Conservation (phyloP, 2,113 vertebrate genomes). For the Sinocyclocheilus anophthalmus region DNA sequence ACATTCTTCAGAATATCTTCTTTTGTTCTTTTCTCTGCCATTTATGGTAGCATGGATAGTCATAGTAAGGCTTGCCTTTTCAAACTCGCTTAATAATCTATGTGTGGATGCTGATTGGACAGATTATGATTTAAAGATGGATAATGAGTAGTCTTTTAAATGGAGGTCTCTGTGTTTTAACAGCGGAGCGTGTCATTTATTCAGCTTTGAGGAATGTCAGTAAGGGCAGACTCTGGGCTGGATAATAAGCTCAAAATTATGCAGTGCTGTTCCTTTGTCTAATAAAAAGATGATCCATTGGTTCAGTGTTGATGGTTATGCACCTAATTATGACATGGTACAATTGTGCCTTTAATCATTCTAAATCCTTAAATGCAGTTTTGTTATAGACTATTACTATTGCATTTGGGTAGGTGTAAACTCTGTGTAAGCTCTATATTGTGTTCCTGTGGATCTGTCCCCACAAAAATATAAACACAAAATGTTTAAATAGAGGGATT, state of each 20-base stretch:
- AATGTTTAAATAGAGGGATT: neutral
- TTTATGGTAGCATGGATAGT: neutral
- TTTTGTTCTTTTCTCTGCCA: neutral
- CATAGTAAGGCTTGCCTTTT: neutral
- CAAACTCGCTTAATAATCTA: neutral
- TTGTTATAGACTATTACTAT: neutral
- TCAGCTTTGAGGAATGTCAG: slow-evolving; percentile 15
- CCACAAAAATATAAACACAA: neutral
- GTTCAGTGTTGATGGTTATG: neutral
- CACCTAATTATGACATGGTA: neutral
- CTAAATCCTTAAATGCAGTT: neutral
- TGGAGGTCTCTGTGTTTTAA: neutral
- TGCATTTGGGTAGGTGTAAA: neutral
- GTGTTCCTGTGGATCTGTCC: neutral
- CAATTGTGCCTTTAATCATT: neutral
- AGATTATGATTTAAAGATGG: neutral
- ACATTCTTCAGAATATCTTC: neutral
- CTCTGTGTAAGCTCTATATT: neutral
- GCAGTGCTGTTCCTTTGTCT: neutral
- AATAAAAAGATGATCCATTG: neutral
- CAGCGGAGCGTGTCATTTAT: neutral
- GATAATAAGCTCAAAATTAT: neutral
- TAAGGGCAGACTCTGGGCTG: neutral
- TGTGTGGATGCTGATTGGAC: neutral
- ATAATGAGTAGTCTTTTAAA: neutral